Percentiles rank a stretch among this genome's conserved stretches.
These are phyloP conservation scores for Conomelus anceps DNA, from an alignment of 2,888 invertebrate genomes.

Conservation along the genomic window DNA sequence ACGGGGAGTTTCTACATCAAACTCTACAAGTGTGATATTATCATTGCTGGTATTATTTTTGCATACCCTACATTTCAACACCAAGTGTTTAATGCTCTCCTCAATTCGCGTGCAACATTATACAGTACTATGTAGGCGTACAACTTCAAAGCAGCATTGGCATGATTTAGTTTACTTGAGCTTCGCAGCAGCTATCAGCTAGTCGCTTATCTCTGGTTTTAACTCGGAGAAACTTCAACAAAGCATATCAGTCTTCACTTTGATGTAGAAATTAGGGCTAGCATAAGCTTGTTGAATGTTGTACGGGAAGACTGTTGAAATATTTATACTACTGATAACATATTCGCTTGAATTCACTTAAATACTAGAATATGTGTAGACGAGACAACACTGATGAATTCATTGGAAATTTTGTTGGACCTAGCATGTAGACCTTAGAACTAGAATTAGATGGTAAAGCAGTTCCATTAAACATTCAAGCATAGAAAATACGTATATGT, in stretches of 20 bases:
- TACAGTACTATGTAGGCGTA: background rate
- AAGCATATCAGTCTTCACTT: background rate
- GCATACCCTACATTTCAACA: too few species aligned
- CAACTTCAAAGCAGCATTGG: background rate
- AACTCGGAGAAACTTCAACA: background rate
- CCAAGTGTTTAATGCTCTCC: background rate
- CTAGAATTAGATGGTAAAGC: too few species aligned
- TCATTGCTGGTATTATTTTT: too few species aligned
- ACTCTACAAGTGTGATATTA: too few species aligned
- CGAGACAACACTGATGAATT: too few species aligned
- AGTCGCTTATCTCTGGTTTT: background rate
- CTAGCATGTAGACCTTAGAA: too few species aligned
- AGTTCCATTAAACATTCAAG: too few species aligned
- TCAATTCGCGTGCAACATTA: background rate
- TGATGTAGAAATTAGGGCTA: background rate
- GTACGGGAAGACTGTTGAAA: background rate
- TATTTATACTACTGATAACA: background rate
- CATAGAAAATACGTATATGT: too few species aligned
- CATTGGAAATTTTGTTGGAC: too few species aligned
- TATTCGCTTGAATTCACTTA: background rate
- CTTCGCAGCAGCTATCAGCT: background rate
- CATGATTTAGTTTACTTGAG: background rate
- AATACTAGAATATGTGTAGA: too few species aligned
- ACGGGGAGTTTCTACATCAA: too few species aligned
- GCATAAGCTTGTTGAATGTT: background rate